These are phyloP conservation scores for Panthera uncia DNA, from an alignment of 2,113 vertebrate genomes.

Conservation along the genomic window DNA sequence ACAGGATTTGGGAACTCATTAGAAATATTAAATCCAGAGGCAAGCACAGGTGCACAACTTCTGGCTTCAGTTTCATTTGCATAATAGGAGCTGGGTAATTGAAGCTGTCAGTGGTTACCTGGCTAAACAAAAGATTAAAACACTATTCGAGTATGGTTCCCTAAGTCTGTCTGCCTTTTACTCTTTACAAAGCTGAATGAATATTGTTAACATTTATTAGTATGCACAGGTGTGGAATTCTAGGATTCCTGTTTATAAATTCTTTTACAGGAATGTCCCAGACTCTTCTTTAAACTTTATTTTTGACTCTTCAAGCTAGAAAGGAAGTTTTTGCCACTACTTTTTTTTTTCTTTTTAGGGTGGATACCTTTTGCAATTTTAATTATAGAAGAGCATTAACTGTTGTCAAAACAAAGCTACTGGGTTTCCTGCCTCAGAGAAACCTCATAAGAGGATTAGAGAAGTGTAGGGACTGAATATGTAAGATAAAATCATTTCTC, in stretches of 20 bases:
- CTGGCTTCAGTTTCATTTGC: conserved; percentile 82
- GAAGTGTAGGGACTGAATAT: not conserved
- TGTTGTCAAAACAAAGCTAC: conserved; percentile 65
- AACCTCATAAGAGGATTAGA: conserved; percentile 42
- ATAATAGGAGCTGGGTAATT: conserved; percentile 79
- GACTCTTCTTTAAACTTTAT: conserved; percentile 29
- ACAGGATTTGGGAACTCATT: conserved; percentile 74
- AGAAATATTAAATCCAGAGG: conserved; percentile 78
- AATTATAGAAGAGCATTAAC: conserved; percentile 72
- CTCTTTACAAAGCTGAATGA: conserved; percentile 58
- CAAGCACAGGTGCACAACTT: conserved; percentile 83
- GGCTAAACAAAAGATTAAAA: conserved; percentile 76
- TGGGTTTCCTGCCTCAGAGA: conserved; percentile 50
- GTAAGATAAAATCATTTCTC: conserved; percentile 11
- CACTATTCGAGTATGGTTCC: conserved; percentile 50
- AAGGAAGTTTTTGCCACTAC: conserved; percentile 57
- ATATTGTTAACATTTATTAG: conserved; percentile 65
- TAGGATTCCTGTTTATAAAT: conserved; percentile 51
- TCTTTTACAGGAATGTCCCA: conserved; percentile 52
- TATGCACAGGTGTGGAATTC: conserved; percentile 73
- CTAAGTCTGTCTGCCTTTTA: conserved; percentile 66
- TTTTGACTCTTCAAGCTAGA: conserved; percentile 29
- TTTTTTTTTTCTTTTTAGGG: conserved; percentile 14
- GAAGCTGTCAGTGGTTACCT: conserved; percentile 78
- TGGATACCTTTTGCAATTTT: conserved; percentile 63